Evolutionary conservation across 2,113 vertebrate genomes (phyloP).

Genomic region (Corythornis madagascariensis): DNA sequence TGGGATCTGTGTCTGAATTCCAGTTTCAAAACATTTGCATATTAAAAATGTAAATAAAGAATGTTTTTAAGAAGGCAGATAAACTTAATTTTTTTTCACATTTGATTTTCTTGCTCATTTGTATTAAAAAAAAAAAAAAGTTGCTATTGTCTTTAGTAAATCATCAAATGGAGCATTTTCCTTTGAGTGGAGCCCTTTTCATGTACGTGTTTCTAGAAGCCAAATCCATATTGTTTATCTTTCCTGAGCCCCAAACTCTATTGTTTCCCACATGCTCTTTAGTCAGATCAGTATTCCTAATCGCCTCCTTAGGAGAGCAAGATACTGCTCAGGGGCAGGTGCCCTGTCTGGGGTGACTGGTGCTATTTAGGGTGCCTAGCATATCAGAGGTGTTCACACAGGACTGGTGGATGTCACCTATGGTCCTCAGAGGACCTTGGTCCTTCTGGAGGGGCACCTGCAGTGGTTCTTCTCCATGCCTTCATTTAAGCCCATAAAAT

Average conservation of each 20-base stretch:
- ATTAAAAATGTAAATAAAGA: background rate
- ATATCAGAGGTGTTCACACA: too few relatives aligned
- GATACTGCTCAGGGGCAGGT: background rate
- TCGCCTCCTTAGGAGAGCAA: background rate
- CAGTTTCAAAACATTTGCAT: background rate
- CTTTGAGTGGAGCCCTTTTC: background rate
- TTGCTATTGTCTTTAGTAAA: background rate
- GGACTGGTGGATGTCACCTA: too few relatives aligned
- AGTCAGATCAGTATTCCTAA: background rate
- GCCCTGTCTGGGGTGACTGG: background rate
- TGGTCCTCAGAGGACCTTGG: background rate
- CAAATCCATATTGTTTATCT: background rate
- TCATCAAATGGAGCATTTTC: background rate
- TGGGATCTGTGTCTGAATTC: background rate
- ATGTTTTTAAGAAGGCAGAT: background rate
- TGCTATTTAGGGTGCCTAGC: background rate
- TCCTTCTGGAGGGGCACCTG: background rate
- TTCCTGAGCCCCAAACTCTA: background rate
- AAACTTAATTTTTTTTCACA: background rate
- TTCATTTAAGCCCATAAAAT: background rate
- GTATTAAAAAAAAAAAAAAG: background rate
- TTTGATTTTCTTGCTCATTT: background rate
- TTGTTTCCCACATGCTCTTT: background rate
- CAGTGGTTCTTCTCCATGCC: background rate
- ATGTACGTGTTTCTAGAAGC: background rate